Evolutionary conservation across 2,797 vertebrate species (phyloP).

Genomic region (Strix occidentalis): DNA sequence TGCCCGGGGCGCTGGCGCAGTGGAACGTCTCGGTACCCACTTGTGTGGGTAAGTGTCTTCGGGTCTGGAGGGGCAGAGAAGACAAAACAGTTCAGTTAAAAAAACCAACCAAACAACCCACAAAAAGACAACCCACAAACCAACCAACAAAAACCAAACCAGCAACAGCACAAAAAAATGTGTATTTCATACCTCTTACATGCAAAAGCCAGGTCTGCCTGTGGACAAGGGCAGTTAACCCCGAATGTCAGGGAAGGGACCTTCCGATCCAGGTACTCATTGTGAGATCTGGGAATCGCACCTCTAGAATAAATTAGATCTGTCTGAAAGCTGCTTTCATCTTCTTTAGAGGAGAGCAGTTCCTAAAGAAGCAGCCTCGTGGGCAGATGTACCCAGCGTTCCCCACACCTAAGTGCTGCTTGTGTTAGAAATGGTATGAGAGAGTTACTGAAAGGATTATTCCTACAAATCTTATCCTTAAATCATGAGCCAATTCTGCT

Average conservation of each 20-base stretch:
- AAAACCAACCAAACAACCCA: neutral
- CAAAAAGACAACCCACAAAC: too few relatives aligned
- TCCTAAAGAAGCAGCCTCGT: neutral
- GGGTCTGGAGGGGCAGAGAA: too few relatives aligned
- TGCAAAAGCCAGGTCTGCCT: neutral
- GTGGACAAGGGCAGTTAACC: neutral
- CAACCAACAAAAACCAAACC: rapidly evolving
- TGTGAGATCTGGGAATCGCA: neutral
- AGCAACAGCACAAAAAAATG: too few relatives aligned
- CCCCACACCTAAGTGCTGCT: neutral
- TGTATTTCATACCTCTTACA: rapidly evolving
- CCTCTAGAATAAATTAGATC: rapidly evolving
- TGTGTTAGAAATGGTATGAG: rapidly evolving
- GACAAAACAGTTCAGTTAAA: rapidly evolving
- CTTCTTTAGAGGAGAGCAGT: neutral
- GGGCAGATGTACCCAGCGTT: rapidly evolving
- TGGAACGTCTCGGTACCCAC: conserved; percentile 87
- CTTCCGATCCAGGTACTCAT: rapidly evolving
- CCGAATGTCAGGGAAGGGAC: neutral
- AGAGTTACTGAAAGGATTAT: neutral
- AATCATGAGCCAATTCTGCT: neutral
- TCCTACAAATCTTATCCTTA: neutral
- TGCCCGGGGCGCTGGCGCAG: conserved; percentile 85
- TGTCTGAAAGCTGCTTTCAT: neutral
- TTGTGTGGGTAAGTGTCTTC: conserved; percentile 77